phyloP scores from a whole-genome alignment of 2,797 vertebrate genomes.

The Streptopelia turtur region DNA sequence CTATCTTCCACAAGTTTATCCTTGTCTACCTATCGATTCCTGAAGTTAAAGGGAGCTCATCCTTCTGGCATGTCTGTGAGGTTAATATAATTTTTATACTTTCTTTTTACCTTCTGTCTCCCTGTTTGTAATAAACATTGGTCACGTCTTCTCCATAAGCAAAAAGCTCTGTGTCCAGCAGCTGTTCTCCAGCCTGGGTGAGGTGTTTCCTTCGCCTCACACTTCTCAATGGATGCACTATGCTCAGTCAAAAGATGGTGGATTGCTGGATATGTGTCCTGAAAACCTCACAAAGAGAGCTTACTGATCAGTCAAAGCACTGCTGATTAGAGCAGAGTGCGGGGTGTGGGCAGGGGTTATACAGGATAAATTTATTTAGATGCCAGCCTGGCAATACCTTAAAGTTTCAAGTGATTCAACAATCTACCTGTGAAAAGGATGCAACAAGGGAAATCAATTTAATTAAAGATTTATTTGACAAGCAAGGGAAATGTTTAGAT shows the following conservation, averaged over 20 bases:
- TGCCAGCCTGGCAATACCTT: slow-evolving; percentile 10
- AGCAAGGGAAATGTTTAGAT: slow-evolving; percentile 43
- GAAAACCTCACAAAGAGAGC: background rate
- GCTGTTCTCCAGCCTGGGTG: background rate
- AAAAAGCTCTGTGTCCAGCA: background rate
- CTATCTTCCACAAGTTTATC: background rate
- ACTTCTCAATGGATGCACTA: background rate
- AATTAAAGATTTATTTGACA: slow-evolving; percentile 62
- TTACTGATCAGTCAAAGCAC: background rate
- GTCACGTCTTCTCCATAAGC: background rate
- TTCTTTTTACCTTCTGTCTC: background rate
- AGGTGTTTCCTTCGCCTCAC: background rate
- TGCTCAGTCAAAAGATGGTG: background rate
- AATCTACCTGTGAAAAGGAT: slow-evolving; percentile 4
- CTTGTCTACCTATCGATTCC: background rate
- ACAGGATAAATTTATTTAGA: slow-evolving; percentile 53
- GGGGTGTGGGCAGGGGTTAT: background rate
- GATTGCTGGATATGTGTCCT: background rate
- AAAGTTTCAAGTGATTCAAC: slow-evolving; percentile 13
- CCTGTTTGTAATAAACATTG: background rate
- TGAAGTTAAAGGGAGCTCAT: background rate
- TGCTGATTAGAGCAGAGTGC: background rate
- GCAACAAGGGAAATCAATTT: slow-evolving; percentile 46
- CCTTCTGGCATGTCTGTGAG: background rate
- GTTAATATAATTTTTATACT: background rate